Percentiles rank a stretch among this genome's conserved stretches.
phyloP scores from a whole-genome alignment of 2,888 invertebrate species.

The Listrodromus nycthemerus region DNA sequence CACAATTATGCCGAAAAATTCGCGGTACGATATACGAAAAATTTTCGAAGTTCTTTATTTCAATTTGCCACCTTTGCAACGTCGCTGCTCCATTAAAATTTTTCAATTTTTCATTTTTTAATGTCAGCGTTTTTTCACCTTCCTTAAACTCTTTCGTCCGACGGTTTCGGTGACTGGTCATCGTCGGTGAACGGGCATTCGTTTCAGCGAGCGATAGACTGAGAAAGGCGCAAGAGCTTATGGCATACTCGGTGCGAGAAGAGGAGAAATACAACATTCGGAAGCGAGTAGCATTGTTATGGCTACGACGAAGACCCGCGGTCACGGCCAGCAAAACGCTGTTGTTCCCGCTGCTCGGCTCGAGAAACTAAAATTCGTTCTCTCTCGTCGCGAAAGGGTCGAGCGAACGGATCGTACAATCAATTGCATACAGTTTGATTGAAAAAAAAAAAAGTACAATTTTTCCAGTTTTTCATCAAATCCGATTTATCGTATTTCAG shows the following conservation, averaged over 20 bases:
- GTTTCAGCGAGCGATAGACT: conserved; percentile 19
- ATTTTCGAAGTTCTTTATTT: too few species aligned
- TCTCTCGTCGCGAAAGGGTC: conserved; percentile 8
- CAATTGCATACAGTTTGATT: too few species aligned
- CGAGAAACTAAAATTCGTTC: conserved; percentile 26
- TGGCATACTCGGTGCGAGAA: conserved; percentile 17
- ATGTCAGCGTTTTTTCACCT: not conserved
- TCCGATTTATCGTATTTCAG: too few species aligned
- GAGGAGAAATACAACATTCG: conserved; percentile 63
- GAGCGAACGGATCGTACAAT: not conserved
- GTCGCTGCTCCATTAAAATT: too few species aligned
- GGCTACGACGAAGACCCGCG: conserved; percentile 79
- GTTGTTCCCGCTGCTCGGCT: conserved; percentile 26
- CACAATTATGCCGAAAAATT: too few species aligned
- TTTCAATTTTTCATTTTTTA: too few species aligned
- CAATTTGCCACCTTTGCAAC: too few species aligned
- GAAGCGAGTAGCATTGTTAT: conserved; percentile 78
- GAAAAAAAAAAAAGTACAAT: conserved; percentile 16
- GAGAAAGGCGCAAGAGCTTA: conserved; percentile 25
- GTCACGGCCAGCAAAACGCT: conserved; percentile 72
- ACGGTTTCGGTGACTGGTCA: not conserved
- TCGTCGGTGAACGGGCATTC: conserved; percentile 2
- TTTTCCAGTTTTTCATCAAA: not conserved
- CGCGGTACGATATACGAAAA: too few species aligned
- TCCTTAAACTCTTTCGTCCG: not conserved